Percentiles rank a stretch among this genome's conserved stretches.
These are phyloP conservation scores for Heliconius nattereri DNA, from an alignment of 1,140 invertebrate species.

Conservation along the genomic window DNA sequence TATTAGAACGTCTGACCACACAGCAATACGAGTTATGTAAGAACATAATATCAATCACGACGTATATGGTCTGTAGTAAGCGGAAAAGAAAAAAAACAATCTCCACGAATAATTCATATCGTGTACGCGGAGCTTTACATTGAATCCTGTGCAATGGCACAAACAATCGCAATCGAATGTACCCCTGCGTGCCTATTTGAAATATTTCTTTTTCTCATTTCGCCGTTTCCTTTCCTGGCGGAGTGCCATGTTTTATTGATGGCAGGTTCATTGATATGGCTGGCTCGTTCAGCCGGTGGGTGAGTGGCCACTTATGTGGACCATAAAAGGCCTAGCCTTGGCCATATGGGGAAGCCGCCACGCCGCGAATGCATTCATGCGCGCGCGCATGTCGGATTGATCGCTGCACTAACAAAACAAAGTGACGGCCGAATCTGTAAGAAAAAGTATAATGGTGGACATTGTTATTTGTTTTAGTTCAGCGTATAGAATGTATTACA, in stretches of 20 bases:
- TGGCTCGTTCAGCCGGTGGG: constrained; percentile 77
- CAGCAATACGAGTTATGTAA: constrained; percentile 65
- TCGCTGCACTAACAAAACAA: constrained; percentile 65
- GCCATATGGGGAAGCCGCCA: constrained; percentile 78
- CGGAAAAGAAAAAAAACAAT: constrained; percentile 53
- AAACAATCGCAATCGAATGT: constrained; percentile 75
- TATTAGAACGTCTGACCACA: constrained; percentile 53
- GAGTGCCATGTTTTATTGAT: constrained; percentile 80
- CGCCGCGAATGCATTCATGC: constrained; percentile 76
- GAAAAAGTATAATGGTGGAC: constrained; percentile 43
- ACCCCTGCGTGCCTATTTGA: constrained; percentile 74
- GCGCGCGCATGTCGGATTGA: constrained; percentile 73
- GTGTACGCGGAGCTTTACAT: constrained; percentile 67
- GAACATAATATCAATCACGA: constrained; percentile 62
- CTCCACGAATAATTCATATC: constrained; percentile 66
- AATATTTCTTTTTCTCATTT: constrained; percentile 81
- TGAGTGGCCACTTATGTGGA: constrained; percentile 78
- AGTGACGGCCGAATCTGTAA: constrained; percentile 65
- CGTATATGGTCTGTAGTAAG: constrained; percentile 49
- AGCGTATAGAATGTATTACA: constrained; percentile 35
- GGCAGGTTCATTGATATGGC: constrained; percentile 80
- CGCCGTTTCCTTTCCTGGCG: constrained; percentile 78
- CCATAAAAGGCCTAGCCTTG: constrained; percentile 78
- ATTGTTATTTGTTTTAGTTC: constrained; percentile 40
- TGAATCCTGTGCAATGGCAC: constrained; percentile 75